Evolutionary conservation across 2,113 vertebrate genomes (phyloP).

Genomic region (Podarcis muralis): DNA sequence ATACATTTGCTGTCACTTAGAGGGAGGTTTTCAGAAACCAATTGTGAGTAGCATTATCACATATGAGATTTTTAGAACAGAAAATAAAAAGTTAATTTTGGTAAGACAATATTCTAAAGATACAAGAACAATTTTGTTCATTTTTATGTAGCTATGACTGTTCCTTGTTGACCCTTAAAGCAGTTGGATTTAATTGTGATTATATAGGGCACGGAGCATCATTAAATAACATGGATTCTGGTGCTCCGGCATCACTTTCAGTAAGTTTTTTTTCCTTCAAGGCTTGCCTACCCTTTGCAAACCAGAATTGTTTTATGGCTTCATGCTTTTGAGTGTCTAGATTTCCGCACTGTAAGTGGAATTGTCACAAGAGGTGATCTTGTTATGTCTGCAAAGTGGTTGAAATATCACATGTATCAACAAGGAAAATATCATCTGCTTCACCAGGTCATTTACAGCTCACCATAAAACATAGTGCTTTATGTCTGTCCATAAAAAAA

Average conservation of each 20-base stretch:
- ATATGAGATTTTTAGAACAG: background rate
- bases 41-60: background rate
- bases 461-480: background rate
- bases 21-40: background rate
- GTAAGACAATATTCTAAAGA: background rate
- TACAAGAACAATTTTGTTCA: background rate
- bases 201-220: background rate
- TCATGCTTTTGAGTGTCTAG: background rate
- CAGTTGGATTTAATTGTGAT: background rate
- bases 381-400: fast-evolving
- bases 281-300: background rate
- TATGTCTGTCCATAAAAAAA: constrained; percentile 1
- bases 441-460: background rate
- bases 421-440: background rate
- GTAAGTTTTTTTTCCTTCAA: background rate
- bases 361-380: background rate
- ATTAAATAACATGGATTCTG: background rate
- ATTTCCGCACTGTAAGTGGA: background rate
- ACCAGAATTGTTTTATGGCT: background rate
- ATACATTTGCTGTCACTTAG: background rate
- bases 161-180: background rate
- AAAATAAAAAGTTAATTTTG: background rate
- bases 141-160: background rate
- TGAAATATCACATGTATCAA: background rate
- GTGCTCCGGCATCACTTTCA: background rate